These are phyloP conservation scores for Turnix velox DNA, from an alignment of 2,113 vertebrate genomes.

Conservation along the genomic window DNA sequence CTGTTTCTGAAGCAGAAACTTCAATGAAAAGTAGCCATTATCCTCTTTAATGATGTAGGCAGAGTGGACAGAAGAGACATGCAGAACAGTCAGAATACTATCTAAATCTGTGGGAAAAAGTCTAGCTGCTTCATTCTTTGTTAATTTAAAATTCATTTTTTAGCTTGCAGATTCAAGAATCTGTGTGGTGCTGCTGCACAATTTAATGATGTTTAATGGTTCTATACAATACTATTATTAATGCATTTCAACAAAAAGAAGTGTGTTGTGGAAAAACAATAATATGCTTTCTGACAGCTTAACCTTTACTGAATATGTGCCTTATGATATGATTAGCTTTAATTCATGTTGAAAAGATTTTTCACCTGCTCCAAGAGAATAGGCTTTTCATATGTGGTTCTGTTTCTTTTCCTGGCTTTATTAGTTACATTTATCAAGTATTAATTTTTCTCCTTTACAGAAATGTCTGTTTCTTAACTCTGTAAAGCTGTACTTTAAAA, in stretches of 20 bases:
- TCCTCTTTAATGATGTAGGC: not conserved
- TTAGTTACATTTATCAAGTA: constrained; percentile 15
- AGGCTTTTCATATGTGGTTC: constrained; percentile 17
- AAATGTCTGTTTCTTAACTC: constrained; percentile 20
- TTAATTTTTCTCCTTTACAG: constrained; percentile 28
- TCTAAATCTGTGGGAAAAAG: not conserved
- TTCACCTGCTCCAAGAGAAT: constrained; percentile 8
- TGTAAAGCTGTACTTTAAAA: not conserved
- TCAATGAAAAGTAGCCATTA: not conserved
- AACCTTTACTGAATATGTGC: not conserved
- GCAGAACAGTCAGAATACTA: not conserved
- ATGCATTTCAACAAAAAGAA: not conserved
- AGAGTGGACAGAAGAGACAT: not conserved
- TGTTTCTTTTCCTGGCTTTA: constrained; percentile 30
- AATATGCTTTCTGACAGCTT: not conserved
- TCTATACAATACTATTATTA: not conserved
- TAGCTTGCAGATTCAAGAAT: not conserved
- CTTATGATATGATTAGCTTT: constrained; percentile 28
- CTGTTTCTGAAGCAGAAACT: not conserved
- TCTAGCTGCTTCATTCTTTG: not conserved
- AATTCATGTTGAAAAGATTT: constrained; percentile 45
- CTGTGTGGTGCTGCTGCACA: not conserved
- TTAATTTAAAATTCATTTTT: not conserved
- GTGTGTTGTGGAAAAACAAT: not conserved
- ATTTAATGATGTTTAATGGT: not conserved